Base-by-base conservation (phyloP, 2,113 vertebrate genomes). In the Gymnogyps californianus region DNA sequence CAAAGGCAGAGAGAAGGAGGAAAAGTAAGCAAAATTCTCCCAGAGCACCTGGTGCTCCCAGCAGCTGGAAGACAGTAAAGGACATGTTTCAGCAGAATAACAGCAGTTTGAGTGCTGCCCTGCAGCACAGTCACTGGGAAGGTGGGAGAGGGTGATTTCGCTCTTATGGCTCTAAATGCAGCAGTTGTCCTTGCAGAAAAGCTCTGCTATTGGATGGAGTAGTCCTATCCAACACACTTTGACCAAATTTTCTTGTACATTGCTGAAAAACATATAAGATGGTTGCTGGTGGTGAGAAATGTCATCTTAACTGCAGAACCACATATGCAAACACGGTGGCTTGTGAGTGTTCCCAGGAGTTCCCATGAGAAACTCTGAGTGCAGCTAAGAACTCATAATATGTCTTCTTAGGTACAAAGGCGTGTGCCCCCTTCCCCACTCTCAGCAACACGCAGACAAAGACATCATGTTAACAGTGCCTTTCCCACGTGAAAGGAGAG, bases 311-410 rank as follows among this genome's bases (percentile, higher is more conserved):
- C 46, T 4, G 2, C 42, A 67, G 57, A 71, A 78, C 8, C 8
- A 22, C 3, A 1, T 36, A 21, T 9, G 31, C 22, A 87, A 58
- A 71, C 10, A 15, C 0, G 1, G 34, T 55, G 29, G 4, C 18
- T 83, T 92, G 24, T 20, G 8, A 55, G 11, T 54, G 34, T 52
- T 64, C 20, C 29, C 34, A n/a, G 24, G 4, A 61, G 4, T 12
- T 72, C 11, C 32, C 13, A 2, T 0, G 0, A 51, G 25, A 94
- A 86, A 61, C 13, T 40, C 22, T 13, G 11, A 70, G 21, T 17
- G 14, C 51, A 71, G 34, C 6, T 66, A 13, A 54, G 36, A 76
- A 38, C 55, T 58, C 40, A 13, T 18, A n/a, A 26, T 65, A n/a
- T 55, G 28, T 75, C 42, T 61, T 90, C 34, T 20, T 21, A 32